A percentile compares a stretch with the other conserved stretches of the same genome.
phyloP scores from a whole-genome alignment of 2,888 invertebrate genomes.

The Galeopsomyia nigrocyanea region DNA sequence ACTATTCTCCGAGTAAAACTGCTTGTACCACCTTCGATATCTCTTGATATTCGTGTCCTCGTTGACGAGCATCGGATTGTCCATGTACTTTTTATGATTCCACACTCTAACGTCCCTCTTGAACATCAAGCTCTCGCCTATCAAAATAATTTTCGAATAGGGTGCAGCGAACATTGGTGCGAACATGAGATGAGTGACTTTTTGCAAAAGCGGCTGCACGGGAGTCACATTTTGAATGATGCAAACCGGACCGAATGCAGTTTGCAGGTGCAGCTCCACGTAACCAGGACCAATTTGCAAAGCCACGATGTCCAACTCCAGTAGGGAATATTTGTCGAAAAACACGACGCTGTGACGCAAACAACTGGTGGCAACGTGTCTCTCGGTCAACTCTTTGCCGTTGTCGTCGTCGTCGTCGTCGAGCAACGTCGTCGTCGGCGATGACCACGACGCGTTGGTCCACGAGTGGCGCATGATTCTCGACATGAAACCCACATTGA shows the following conservation, averaged over 20 bases:
- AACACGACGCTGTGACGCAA: slow-evolving; percentile 77
- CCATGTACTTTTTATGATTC: slow-evolving; percentile 86
- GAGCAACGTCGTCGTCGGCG: too few relatives aligned
- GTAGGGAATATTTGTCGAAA: slow-evolving; percentile 72
- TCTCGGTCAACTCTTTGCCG: slow-evolving; percentile 50
- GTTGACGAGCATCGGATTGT: slow-evolving; percentile 79
- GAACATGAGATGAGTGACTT: slow-evolving; percentile 84
- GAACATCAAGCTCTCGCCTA: slow-evolving; percentile 81
- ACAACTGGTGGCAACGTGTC: slow-evolving; percentile 76
- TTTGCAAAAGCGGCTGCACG: slow-evolving; percentile 81
- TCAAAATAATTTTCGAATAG: slow-evolving; percentile 76
- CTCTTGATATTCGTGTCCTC: slow-evolving; percentile 81
- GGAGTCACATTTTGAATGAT: slow-evolving; percentile 86
- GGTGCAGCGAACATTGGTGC: slow-evolving; percentile 75
- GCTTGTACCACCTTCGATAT: slow-evolving; percentile 85
- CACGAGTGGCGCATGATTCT: slow-evolving; percentile 63
- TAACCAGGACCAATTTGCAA: slow-evolving; percentile 81
- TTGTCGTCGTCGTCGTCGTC: too few relatives aligned
- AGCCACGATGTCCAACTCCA: slow-evolving; percentile 75
- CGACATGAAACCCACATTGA: slow-evolving; percentile 49
- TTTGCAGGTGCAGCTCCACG: slow-evolving; percentile 78
- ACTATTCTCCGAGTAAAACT: slow-evolving; percentile 86
- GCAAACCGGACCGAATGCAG: slow-evolving; percentile 74
- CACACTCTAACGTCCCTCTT: slow-evolving; percentile 88
- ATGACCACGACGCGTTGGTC: slow-evolving; percentile 68